A percentile compares a stretch with the other conserved stretches of the same genome.
phyloP scores from a whole-genome alignment of 2,113 vertebrate species.

The Istiophorus platypterus region DNA sequence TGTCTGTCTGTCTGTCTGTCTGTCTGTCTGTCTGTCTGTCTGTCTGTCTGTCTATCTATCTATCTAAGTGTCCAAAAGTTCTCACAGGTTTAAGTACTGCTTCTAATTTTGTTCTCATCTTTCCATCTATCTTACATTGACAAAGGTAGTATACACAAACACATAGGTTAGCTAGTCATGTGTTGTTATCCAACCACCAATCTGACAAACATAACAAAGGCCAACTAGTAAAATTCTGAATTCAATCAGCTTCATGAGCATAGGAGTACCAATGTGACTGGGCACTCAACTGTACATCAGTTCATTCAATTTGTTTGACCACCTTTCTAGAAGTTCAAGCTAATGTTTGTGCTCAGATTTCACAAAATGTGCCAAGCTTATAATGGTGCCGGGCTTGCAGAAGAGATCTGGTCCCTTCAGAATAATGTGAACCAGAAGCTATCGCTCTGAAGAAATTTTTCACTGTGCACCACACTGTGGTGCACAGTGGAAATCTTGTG shows the following conservation, averaged over 20 bases:
- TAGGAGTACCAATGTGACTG: background rate
- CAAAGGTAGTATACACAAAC: background rate
- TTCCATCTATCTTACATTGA: background rate
- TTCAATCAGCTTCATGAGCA: background rate
- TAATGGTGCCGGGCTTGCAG: constrained; percentile 24
- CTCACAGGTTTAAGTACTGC: no score
- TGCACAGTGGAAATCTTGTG: no score
- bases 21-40: no score
- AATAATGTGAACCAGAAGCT: constrained; percentile 69
- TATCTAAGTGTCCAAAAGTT: no score
- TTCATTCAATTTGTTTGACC: background rate
- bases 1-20: no score
- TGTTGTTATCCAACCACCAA: background rate
- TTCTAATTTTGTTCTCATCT: no score
- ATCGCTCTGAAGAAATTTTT: constrained; percentile 56
- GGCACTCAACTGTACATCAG: background rate
- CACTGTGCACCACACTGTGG: constrained; percentile 32
- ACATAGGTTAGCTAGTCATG: background rate
- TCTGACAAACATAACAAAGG: background rate
- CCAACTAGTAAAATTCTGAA: background rate
- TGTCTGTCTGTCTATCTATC: no score
- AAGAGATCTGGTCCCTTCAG: constrained; percentile 29
- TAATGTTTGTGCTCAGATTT: constrained; percentile 29
- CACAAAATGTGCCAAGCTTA: constrained; percentile 45
- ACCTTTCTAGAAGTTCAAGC: constrained; percentile 10